Evolutionary conservation across 2,113 vertebrate species (phyloP), one percentile per base, ranked within the genome.

Genomic region (Gorsachius goisagi): DNA sequence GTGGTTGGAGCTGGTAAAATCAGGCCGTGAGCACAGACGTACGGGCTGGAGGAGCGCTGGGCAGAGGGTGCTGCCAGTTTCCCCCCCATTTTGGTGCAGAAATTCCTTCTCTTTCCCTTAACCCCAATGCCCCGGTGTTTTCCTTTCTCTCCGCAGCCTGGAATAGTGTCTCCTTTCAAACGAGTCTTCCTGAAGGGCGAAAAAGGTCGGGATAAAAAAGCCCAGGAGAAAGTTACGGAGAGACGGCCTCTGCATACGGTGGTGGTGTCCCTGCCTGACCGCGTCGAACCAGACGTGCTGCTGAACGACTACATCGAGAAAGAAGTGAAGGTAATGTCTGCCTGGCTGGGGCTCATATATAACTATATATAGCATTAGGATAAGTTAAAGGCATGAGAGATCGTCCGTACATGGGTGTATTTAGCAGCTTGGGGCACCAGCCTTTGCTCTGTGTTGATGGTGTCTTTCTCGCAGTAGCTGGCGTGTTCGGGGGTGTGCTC

Each of bases 281-380:
- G 98, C 8, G 99, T 99, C 5, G 99, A 99, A 91, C 99, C 99
- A 0, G 99, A 99, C 90, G 97, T 99, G 95, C 98, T 99, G 96
- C 98, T 99, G 63, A 99, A 99, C 12, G 99, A 99, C 97, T 99
- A 99, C 97, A 99, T 99, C 33, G 99, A 99, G 96, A 99, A 99
- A 95, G 99, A 99, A 97, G 99, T 99, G 91, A 99, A 99, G 99
- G 99, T 99, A 91, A 79, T 60, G 9, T 2, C 47, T 4, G 15
- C 37, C 44, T 9, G 2, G 22, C 39, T 24, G 49, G 16, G 24
- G 19, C 37, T 55, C 5, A 0, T 30, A 1, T 19, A 2, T 15
- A 45, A 24, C 35, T 12, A 3, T 6, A 9, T 26, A 22, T 5
- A 19, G 45, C 6, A 1, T 41, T 5, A 15, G 11, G 9, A 19